Evolutionary conservation across 1,140 invertebrate genomes (phyloP).

Genomic region (Portunus trituberculatus): DNA sequence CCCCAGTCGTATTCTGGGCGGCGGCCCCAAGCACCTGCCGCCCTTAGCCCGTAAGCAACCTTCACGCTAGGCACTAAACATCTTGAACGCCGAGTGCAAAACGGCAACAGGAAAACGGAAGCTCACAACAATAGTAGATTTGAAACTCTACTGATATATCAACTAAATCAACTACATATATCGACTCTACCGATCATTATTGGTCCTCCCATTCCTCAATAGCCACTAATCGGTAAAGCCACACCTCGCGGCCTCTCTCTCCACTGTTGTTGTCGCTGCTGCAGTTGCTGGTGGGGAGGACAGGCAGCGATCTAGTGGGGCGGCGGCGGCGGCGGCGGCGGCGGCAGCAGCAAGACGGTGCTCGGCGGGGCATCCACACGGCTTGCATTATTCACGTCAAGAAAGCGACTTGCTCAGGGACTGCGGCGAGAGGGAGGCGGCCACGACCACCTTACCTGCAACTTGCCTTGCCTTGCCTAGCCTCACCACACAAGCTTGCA

Average conservation of each 20-base stretch:
- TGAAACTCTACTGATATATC: background rate
- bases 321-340: background rate
- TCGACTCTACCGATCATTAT: background rate
- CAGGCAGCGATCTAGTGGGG: too few relatives aligned
- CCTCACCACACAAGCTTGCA: too few relatives aligned
- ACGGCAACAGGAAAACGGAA: background rate
- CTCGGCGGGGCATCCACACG: background rate
- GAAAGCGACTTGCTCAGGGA: background rate
- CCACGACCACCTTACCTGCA: too few relatives aligned
- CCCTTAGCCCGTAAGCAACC: background rate
- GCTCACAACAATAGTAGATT: background rate
- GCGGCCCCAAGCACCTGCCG: background rate
- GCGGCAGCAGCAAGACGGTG: background rate
- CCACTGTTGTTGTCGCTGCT: too few relatives aligned
- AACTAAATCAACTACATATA: background rate
- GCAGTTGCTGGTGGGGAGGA: background rate
- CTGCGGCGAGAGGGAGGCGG: background rate
- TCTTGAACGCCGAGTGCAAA: background rate
- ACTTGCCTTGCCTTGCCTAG: too few relatives aligned
- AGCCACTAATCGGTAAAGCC: background rate
- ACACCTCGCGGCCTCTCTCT: background rate
- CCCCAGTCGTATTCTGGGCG: background rate
- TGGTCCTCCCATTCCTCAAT: background rate
- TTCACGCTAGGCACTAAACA: background rate
- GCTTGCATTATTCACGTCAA: background rate